These are phyloP conservation scores for Oreonectes daqikongensis DNA, from an alignment of 2,797 vertebrate species.

Conservation along the genomic window DNA sequence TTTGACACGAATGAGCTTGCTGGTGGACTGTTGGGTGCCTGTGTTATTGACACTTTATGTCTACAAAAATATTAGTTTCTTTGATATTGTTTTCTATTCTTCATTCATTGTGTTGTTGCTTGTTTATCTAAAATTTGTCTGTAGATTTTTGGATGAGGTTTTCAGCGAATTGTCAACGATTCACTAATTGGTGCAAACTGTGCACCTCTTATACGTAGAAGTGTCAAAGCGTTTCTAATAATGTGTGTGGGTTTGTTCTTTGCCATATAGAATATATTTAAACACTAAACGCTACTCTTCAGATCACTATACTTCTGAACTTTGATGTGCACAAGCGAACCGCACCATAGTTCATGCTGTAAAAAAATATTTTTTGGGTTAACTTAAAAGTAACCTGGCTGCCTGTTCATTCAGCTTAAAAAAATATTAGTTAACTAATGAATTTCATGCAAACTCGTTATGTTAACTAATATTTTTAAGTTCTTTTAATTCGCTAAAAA, in stretches of 20 bases:
- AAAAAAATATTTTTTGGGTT: no score
- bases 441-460: no score
- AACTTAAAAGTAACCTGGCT: no score
- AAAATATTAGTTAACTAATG: no score
- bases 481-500: no score
- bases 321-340: not conserved
- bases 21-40: not conserved
- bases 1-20: not conserved
- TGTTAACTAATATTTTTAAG: no score
- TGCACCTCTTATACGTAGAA: not conserved
- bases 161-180: not conserved
- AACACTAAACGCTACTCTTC: not conserved
- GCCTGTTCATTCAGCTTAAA: no score
- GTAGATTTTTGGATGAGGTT: not conserved
- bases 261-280: not conserved
- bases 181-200: not conserved
- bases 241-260: conserved; percentile 2
- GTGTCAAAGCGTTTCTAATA: conserved; percentile 16
- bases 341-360: not conserved
- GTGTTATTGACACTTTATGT: no score
- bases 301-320: not conserved
- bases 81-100: not conserved
- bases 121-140: not conserved
- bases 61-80: not conserved
- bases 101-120: not conserved